Base-by-base conservation (phyloP, 2,797 vertebrate species). In the Aselliscus stoliczkanus region DNA sequence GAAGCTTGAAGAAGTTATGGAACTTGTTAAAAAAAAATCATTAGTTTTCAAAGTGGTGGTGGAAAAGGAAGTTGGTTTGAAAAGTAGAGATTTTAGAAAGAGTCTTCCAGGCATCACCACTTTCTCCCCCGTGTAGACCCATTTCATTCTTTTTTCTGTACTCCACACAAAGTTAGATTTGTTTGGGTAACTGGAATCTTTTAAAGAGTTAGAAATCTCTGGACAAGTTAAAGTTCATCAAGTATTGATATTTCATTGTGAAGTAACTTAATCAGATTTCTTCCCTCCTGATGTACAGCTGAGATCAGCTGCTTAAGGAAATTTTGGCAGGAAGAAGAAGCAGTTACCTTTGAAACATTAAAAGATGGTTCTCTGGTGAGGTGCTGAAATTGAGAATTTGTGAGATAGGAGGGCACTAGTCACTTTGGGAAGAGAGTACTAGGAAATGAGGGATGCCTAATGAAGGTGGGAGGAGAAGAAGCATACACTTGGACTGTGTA, bases 401-500 rank as follows among this genome's bases (percentile, higher is more conserved):
- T 44, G 14, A 67, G 80, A 3, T 10, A 27, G 31, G 75, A 72
- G 44, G 88, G 23, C 83, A 0, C 17, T 12, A 3, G 75, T 44
- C 76, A 13, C 34, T 4, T 4, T 25, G 70, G 39, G 72, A 31
- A 11, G 70, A 44, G 69, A 37, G 75, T 31, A 3, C 23, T 7
- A 15, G 27, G 79, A 44, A 4, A 52, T 10, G 14, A 62, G n/a
- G 34, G 29, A 17, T 1, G 5, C 2, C 0, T 27, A 5, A 23
- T 23, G 23, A 37, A 13, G n/a, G 37, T 6, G 13, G 9, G 5
- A 4, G 31, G 18, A 67, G 25, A 39, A 12, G 4, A 4, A 4
- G 23, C 20, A 1, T 25, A 10, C 9, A 34, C 50, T n/a, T 1
- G 18, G 17, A 12, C 73, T 34, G 2, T 6, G 0, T 2, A 18